Conservation (phyloP, 2,797 vertebrate genomes). For the Silurus lanzhouensis region DNA sequence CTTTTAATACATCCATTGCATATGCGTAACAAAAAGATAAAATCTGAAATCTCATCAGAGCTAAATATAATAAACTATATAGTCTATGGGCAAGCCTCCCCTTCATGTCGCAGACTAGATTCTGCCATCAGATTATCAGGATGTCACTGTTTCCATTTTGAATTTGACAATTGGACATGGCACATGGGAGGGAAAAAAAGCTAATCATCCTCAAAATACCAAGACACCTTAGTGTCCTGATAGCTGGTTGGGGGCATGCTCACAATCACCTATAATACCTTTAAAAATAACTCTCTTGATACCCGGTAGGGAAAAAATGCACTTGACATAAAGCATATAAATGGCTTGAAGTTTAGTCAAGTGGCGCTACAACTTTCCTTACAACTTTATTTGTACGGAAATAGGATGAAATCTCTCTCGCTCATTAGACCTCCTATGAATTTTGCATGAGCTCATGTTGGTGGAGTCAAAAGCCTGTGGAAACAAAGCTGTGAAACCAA, state of each 20-base stretch:
- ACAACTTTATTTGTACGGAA: neutral
- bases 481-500: constrained; percentile 9
- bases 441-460: constrained; percentile 18
- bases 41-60: neutral
- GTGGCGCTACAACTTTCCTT: neutral
- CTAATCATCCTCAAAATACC: neutral
- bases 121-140: neutral
- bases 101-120: neutral
- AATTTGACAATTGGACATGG: neutral
- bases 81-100: neutral
- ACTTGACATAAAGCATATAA: neutral
- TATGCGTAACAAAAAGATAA: neutral
- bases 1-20: neutral
- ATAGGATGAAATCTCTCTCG: neutral
- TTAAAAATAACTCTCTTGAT: neutral
- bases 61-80: neutral
- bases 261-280: neutral
- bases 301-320: neutral
- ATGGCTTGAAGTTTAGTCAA: neutral
- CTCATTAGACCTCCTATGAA: constrained; percentile 4
- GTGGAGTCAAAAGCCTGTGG: constrained; percentile 13
- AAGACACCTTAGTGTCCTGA: neutral
- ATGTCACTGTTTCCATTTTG: neutral
- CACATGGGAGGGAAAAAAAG: neutral
- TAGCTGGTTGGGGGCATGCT: neutral